Evolutionary conservation across 2,113 vertebrate species (phyloP).

Genomic region (Leptocoma aspasia): DNA sequence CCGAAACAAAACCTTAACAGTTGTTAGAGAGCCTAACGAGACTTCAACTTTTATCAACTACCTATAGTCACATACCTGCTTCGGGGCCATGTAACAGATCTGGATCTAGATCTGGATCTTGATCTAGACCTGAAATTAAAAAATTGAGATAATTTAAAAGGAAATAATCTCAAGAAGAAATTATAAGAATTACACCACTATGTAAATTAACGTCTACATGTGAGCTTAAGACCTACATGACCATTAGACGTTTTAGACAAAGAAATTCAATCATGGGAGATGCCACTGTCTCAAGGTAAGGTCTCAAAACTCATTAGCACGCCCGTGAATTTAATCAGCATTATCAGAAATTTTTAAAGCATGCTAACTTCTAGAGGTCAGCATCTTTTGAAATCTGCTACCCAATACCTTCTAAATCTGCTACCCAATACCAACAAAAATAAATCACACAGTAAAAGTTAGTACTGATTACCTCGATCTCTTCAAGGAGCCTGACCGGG

Average conservation of each 20-base stretch:
- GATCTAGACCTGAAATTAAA: slow-evolving; percentile 72
- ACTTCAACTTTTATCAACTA: neutral
- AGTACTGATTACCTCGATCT: slow-evolving; percentile 76
- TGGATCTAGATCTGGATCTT: slow-evolving; percentile 82
- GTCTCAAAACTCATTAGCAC: neutral
- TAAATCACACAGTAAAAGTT: neutral
- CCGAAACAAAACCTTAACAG: neutral
- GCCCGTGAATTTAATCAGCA: neutral
- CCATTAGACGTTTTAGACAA: rapidly evolving
- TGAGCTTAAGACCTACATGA: neutral
- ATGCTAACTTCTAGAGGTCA: neutral
- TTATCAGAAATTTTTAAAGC: neutral
- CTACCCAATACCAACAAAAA: rapidly evolving
- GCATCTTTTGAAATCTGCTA: neutral
- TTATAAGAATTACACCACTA: neutral
- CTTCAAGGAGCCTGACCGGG: slow-evolving; percentile 82
- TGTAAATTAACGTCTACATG: rapidly evolving
- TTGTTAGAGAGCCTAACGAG: neutral
- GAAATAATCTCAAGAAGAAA: neutral
- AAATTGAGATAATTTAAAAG: neutral
- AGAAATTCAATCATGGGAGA: neutral
- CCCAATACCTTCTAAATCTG: neutral
- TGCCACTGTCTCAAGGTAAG: neutral
- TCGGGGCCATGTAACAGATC: slow-evolving; percentile 79
- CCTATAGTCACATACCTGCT: slow-evolving; percentile 71